Evolutionary conservation across 2,113 vertebrate species (phyloP).

Genomic region (Laticauda laticaudata): DNA sequence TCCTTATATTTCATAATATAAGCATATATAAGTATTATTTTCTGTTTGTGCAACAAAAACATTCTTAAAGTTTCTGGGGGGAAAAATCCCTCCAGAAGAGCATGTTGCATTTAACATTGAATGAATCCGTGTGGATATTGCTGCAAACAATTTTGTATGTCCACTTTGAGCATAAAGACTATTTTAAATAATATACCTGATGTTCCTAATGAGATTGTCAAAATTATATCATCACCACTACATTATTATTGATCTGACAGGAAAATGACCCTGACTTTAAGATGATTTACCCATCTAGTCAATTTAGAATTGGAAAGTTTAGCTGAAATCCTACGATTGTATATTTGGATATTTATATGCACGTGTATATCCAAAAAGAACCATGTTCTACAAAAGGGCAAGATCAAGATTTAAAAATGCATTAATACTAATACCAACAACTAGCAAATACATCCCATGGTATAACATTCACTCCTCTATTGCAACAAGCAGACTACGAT

Average conservation of each 20-base stretch:
- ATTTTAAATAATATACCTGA: background rate
- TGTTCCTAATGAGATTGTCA: background rate
- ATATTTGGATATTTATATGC: background rate
- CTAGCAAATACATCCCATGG: too few species aligned
- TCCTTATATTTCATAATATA: background rate
- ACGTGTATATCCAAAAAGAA: background rate
- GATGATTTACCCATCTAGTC: background rate
- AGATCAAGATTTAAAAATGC: background rate
- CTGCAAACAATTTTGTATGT: background rate
- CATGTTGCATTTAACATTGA: background rate
- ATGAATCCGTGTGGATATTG: background rate
- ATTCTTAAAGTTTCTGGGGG: background rate
- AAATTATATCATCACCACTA: background rate
- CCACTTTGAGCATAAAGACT: background rate
- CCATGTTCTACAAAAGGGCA: background rate
- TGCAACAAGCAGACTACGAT: background rate
- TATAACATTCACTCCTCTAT: too few species aligned
- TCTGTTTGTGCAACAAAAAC: background rate
- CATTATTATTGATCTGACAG: background rate
- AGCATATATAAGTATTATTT: background rate
- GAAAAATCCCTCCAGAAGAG: background rate
- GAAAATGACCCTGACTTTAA: background rate
- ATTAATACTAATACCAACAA: background rate
- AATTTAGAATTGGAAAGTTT: background rate
- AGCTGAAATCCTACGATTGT: background rate